A percentile compares a stretch with the other conserved stretches of the same genome.
phyloP scores from a whole-genome alignment of 2,888 invertebrate genomes.

The Polymixis flavicincta region DNA sequence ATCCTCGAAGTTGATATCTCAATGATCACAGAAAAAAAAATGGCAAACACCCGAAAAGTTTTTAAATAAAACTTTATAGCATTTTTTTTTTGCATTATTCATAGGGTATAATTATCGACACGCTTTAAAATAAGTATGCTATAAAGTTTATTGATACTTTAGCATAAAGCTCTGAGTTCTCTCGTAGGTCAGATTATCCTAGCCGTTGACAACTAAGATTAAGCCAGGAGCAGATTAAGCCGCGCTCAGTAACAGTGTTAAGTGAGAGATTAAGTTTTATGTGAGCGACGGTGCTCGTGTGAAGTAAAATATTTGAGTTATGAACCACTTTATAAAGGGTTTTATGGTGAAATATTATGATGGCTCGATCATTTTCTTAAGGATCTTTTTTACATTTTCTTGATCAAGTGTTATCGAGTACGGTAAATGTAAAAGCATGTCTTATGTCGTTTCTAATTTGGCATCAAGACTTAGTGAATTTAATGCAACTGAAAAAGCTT shows the following conservation, averaged over 20 bases:
- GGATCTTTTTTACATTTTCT: background rate
- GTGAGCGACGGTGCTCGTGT: slow-evolving; percentile 49
- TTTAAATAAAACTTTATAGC: slow-evolving; percentile 44
- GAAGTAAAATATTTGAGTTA: slow-evolving; percentile 62
- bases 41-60: slow-evolving; percentile 31
- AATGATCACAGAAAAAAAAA: slow-evolving; percentile 43
- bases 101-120: slow-evolving; percentile 56
- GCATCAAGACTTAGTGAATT: background rate
- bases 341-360: slow-evolving; percentile 51
- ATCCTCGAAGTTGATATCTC: slow-evolving; percentile 28
- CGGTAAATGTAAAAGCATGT: background rate
- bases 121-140: slow-evolving; percentile 54
- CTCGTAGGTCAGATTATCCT: slow-evolving; percentile 44
- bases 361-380: slow-evolving; percentile 8
- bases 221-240: slow-evolving; percentile 55
- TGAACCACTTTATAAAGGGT: slow-evolving; percentile 49
- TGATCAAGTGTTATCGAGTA: background rate
- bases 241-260: slow-evolving; percentile 50
- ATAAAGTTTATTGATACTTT: slow-evolving; percentile 59
- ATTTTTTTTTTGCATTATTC: slow-evolving; percentile 60
- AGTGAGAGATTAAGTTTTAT: slow-evolving; percentile 66
- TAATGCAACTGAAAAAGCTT: background rate
- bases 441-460: background rate
- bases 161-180: slow-evolving; percentile 45
- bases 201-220: slow-evolving; percentile 62